Percentiles rank a stretch among this genome's conserved stretches.
Conservation (phyloP, 2,797 vertebrate genomes). For the Pseudomugil gertrudae region DNA sequence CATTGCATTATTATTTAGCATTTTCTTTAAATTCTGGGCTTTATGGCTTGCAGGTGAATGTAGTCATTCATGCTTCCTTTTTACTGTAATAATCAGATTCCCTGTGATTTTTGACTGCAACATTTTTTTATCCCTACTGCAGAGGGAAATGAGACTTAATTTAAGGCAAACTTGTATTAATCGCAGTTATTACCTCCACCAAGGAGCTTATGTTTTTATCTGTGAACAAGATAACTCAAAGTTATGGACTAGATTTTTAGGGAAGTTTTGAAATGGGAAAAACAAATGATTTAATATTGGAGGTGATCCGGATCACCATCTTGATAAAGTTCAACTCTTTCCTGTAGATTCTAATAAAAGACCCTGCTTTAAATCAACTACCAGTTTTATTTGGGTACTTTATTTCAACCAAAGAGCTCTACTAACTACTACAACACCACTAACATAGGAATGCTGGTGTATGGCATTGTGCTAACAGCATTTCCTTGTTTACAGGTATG, state of each 20-base stretch:
- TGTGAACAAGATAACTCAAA: too few relatives aligned
- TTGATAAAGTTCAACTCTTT: too few relatives aligned
- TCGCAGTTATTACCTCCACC: neutral
- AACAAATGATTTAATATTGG: too few relatives aligned
- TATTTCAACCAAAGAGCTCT: neutral
- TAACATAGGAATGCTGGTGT: neutral
- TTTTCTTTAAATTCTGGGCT: neutral
- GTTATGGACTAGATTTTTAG: too few relatives aligned
- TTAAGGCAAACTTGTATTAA: neutral
- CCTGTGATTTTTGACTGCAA: neutral
- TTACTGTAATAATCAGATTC: neutral
- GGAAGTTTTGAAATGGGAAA: too few relatives aligned
- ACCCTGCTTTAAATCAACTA: too few relatives aligned
- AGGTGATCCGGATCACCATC: too few relatives aligned
- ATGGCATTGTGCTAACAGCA: neutral
- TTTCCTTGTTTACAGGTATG: slow-evolving; percentile 85
- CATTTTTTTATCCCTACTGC: neutral
- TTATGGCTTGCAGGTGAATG: neutral
- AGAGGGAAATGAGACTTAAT: neutral
- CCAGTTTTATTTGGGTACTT: neutral
- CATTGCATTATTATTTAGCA: neutral
- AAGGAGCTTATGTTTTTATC: neutral
- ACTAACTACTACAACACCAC: too few relatives aligned
- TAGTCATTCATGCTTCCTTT: neutral
- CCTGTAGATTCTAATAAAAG: too few relatives aligned